These are phyloP conservation scores for Leistus spinibarbis DNA, from an alignment of 2,888 invertebrate species.

Conservation along the genomic window DNA sequence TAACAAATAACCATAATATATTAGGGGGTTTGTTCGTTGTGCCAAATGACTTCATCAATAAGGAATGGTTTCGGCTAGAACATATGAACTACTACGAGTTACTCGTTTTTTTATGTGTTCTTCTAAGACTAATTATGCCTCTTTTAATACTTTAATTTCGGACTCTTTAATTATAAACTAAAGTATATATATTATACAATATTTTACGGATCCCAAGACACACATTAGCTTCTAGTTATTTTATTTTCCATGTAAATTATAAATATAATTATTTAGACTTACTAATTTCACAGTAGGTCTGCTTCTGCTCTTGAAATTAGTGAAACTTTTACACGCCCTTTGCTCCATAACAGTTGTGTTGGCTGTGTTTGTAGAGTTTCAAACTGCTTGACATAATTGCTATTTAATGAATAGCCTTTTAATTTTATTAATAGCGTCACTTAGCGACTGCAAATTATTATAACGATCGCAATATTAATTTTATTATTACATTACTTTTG, in stretches of 20 bases:
- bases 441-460: background rate
- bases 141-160: background rate
- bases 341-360: background rate
- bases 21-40: too few species aligned
- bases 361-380: background rate
- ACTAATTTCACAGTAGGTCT: too few species aligned
- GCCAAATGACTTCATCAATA: too few species aligned
- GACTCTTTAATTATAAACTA: background rate
- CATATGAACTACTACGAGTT: background rate
- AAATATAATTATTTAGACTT: background rate
- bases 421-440: background rate
- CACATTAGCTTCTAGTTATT: background rate
- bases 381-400: background rate
- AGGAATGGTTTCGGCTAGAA: too few species aligned
- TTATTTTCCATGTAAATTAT: too few species aligned
- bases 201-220: background rate
- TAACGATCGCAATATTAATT: background rate
- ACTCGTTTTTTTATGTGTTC: background rate
- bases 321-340: background rate
- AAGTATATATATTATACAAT: too few species aligned
- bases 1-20: too few species aligned
- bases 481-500: background rate
- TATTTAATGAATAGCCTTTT: conserved; percentile 1
- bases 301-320: background rate
- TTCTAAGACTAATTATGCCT: background rate